Percentiles rank a stretch among this genome's conserved stretches.
Evolutionary conservation across 2,113 vertebrate genomes (phyloP).

Genomic region (Elephas maximus): DNA sequence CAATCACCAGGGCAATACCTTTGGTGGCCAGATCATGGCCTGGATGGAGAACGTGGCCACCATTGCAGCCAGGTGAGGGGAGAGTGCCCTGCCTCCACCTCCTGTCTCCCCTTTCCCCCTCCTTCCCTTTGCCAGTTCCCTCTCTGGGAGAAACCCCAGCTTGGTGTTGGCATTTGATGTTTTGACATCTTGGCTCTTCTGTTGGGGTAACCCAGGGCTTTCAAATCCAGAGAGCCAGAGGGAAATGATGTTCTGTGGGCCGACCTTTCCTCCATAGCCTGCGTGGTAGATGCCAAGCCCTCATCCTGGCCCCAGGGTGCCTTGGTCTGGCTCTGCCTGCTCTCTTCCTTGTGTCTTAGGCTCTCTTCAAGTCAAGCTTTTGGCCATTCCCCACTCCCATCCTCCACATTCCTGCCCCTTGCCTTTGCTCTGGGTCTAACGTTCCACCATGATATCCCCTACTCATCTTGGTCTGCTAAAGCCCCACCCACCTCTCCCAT

Average conservation of each 20-base stretch:
- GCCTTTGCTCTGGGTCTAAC: neutral
- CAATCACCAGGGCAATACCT: conserved; percentile 98
- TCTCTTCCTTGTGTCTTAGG: neutral
- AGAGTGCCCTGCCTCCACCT: rapidly evolving
- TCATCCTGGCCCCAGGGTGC: neutral
- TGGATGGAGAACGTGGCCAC: conserved; percentile 99
- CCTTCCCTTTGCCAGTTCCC: neutral
- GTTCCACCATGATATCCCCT: too few species aligned
- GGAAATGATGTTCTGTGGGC: neutral
- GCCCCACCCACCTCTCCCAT: neutral
- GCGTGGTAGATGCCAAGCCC: neutral
- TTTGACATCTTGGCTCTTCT: neutral
- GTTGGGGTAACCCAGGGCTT: neutral
- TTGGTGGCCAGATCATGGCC: conserved; percentile 99
- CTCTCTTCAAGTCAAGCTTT: neutral
- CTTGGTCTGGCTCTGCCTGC: neutral
- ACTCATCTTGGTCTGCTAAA: neutral
- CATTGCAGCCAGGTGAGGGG: conserved; percentile 95
- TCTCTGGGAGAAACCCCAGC: neutral
- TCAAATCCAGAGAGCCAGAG: neutral
- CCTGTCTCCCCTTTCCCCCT: neutral
- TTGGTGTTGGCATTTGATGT: neutral
- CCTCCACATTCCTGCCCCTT: neutral
- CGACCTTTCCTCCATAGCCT: neutral
- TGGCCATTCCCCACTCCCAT: neutral